Base-by-base conservation (phyloP, 1,140 invertebrate species). In the Aporrectodea caliginosa region DNA sequence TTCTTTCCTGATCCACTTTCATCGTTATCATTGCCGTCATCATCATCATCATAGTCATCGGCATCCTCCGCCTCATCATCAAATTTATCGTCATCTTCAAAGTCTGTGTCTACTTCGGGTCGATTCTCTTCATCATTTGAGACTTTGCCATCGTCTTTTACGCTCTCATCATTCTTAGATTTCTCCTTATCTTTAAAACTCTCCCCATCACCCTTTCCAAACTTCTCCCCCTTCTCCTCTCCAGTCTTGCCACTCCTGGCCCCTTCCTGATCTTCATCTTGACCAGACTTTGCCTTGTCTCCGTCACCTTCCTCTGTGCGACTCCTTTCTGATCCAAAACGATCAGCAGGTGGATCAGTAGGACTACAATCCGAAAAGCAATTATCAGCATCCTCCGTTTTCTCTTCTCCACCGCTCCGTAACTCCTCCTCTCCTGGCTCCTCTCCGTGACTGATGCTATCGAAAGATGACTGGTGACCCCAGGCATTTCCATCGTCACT, bases 391-490 rank as follows among this genome's bases (percentile, higher is more conserved):
- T 6, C 31, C 14, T 68, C 27, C 14, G 14, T 68, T 14, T 68
- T 68, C 14, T 16, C 27, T 14, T 68, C 58, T 14, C 27, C 27
- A 27, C 27, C 27, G 27, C 14, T 68, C 58, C 14, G 14, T 14
- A 16, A 16, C 14, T 68, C 58, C 27, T 68, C 27, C 14, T 27
- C 14, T 68, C 14, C 27, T 68, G 14, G 58, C 14, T 16, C 14
- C 31, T 27, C 31, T 27, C 31, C 31, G n/a, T 72, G 70, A 72
- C 31, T 29, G 27, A 27, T 14, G 14, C 58, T 68, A 14, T 72
- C 70, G 70, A 72, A 27, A 32, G 70, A 72, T 29, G 70, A 72
- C 70, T 72, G 70, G 2, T 32, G n/a, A 27, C 31, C 70, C 70
- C 70, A 58, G 22, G 43, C 22, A 22, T 58, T 6, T 58, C 43